Percentiles rank a stretch among this genome's conserved stretches.
Evolutionary conservation across 1,140 invertebrate genomes (phyloP).

Genomic region (Macrobrachium rosenbergii): DNA sequence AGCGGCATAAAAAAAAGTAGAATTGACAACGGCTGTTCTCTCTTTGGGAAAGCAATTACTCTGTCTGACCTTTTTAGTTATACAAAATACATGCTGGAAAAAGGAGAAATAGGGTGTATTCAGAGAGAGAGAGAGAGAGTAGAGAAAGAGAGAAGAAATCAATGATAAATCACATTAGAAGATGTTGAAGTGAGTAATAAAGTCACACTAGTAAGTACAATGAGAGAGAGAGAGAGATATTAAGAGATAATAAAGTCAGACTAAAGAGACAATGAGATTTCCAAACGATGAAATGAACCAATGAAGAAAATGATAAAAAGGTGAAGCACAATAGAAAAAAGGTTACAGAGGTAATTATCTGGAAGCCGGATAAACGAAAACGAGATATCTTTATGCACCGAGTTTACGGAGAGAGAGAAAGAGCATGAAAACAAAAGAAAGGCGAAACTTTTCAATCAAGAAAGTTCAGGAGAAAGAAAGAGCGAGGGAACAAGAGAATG

Average conservation of each 20-base stretch:
- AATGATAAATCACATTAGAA: too few species aligned
- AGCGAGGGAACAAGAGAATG: neutral
- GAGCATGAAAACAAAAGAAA: neutral
- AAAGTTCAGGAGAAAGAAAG: neutral
- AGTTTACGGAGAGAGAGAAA: neutral
- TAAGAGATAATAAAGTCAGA: too few species aligned
- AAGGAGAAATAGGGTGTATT: neutral
- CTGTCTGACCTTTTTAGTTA: neutral
- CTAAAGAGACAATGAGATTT: too few species aligned
- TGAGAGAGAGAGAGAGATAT: neutral
- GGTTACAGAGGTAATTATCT: neutral
- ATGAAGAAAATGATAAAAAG: neutral
- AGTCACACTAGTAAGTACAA: too few species aligned
- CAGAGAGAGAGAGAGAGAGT: slow-evolving; percentile 2
- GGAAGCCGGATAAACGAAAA: neutral
- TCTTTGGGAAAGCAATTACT: too few species aligned
- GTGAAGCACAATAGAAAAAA: neutral
- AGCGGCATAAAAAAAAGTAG: too few species aligned
- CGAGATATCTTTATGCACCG: neutral
- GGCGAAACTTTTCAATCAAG: neutral
- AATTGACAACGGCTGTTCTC: too few species aligned
- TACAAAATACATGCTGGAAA: neutral
- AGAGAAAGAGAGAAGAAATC: neutral
- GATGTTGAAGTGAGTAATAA: too few species aligned
- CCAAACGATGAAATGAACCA: neutral